phyloP scores from a whole-genome alignment of 2,113 vertebrate genomes.

The Cairina moschata region DNA sequence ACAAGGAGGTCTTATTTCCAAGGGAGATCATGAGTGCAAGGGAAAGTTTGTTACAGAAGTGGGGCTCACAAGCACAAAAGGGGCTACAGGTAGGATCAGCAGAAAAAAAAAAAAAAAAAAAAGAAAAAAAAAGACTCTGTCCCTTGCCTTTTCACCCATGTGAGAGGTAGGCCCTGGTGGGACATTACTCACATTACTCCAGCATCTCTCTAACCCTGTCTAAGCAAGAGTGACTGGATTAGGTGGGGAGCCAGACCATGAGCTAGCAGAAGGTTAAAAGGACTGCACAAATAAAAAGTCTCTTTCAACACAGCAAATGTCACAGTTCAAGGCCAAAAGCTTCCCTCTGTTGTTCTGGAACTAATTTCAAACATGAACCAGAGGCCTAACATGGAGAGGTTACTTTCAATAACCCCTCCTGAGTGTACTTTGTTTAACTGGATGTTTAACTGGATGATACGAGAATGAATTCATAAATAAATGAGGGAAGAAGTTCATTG shows the following conservation, averaged over 20 bases:
- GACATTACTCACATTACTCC: neutral
- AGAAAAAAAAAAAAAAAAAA: neutral
- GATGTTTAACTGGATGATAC: neutral
- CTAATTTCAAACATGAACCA: constrained; percentile 35
- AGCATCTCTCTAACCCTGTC: neutral
- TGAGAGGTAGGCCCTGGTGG: neutral
- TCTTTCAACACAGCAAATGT: neutral
- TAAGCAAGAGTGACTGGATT: neutral
- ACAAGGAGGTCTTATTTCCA: neutral
- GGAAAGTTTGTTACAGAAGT: neutral
- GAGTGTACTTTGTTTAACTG: constrained; percentile 11
- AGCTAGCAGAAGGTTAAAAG: constrained; percentile 37
- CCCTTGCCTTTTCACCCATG: neutral
- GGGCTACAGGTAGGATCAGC: neutral
- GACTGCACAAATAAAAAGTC: constrained; percentile 14
- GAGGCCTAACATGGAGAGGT: constrained; percentile 16
- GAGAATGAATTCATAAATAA: constrained; percentile 3
- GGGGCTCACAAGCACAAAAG: neutral
- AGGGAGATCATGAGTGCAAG: neutral
- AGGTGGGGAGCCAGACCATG: neutral
- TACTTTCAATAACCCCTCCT: constrained; percentile 8
- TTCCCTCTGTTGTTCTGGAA: constrained; percentile 39
- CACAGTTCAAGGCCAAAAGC: constrained; percentile 38
- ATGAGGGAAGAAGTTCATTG: neutral
- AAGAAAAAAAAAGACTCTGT: neutral